phyloP scores from a whole-genome alignment of 2,888 invertebrate species.

The Mellilla xanthometata region DNA sequence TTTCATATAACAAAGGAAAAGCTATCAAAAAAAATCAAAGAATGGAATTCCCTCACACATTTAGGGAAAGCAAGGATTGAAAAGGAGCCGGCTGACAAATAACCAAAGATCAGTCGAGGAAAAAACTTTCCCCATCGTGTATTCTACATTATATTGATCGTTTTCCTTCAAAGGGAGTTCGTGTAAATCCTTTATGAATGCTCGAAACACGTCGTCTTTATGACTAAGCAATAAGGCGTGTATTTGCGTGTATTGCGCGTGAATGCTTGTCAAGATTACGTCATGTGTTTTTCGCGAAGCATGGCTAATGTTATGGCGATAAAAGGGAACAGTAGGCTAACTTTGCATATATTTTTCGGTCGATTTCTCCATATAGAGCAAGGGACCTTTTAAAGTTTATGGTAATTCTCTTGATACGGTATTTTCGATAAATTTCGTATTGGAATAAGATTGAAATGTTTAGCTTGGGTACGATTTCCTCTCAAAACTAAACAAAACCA shows the following conservation, averaged over 20 bases:
- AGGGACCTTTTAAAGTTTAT: too few species aligned
- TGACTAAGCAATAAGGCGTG: conserved; percentile 32
- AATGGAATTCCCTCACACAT: conserved; percentile 4
- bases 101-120: conserved; percentile 11
- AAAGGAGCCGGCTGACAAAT: conserved; percentile 5
- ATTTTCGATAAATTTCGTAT: too few species aligned
- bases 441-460: too few species aligned
- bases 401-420: too few species aligned
- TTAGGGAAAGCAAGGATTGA: conserved; percentile 10
- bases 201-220: conserved; percentile 17
- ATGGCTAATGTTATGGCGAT: conserved; percentile 1
- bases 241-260: conserved; percentile 20
- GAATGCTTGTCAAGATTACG: conserved; percentile 38
- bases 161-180: conserved; percentile 45
- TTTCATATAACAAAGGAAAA: not conserved
- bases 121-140: conserved; percentile 27
- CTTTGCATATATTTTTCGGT: not conserved
- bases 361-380: too few species aligned
- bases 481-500: too few species aligned
- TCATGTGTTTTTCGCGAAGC: conserved; percentile 43
- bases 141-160: conserved; percentile 54
- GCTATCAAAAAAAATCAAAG: not conserved
- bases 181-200: conserved; percentile 38
- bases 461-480: too few species aligned
- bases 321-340: not conserved